Conservation (phyloP, 2,113 vertebrate species). For the Nyctereutes procyonoides region DNA sequence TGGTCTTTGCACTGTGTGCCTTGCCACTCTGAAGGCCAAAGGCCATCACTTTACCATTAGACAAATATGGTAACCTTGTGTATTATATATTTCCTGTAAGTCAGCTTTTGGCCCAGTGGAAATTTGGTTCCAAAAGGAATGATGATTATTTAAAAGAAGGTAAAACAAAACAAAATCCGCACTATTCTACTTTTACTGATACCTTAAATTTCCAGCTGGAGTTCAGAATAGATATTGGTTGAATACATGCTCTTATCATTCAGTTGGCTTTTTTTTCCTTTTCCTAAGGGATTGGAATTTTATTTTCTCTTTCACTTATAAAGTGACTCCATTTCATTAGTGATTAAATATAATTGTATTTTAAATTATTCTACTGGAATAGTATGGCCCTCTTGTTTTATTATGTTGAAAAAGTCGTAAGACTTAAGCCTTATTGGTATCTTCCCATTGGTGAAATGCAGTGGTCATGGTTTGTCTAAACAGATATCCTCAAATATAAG, state of each 20-base stretch:
- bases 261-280: not conserved
- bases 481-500: not conserved
- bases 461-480: not conserved
- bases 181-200: conserved; percentile 39
- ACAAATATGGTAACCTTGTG: not conserved
- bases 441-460: not conserved
- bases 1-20: not conserved
- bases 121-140: conserved; percentile 47
- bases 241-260: conserved; percentile 39
- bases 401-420: conserved; percentile 17
- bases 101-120: not conserved
- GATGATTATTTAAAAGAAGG: conserved; percentile 49
- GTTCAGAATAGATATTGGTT: conserved; percentile 45
- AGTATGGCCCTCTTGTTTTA: not conserved
- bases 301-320: conserved; percentile 45
- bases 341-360: conserved; percentile 42
- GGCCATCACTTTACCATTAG: not conserved
- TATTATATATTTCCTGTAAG: not conserved
- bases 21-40: not conserved
- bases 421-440: not conserved
- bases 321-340: conserved; percentile 33
- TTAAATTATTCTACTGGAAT: conserved; percentile 38
- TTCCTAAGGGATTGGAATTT: conserved; percentile 22
- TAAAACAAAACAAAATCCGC: conserved; percentile 41
- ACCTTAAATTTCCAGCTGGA: conserved; percentile 18